Evolutionary conservation across 2,888 invertebrate species (phyloP), one percentile per base, ranked within the genome.

Genomic region (Cosmia pyralina): DNA sequence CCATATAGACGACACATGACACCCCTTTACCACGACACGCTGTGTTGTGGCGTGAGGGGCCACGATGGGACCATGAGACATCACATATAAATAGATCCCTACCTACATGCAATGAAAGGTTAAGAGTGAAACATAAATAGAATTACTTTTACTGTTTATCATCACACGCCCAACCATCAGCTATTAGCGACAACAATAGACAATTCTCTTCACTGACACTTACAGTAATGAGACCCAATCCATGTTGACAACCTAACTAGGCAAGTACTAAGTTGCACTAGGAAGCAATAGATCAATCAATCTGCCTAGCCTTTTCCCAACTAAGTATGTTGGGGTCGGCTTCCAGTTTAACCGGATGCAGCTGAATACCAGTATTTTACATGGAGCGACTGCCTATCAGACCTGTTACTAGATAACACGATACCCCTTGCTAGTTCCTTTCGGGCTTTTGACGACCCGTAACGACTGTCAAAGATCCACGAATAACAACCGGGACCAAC

Each of bases 1-100:
- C 87, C 82, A 84, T 81, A 84, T 78, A 81, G 64, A 48, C 73
- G 78, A 86, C 76, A 83, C 73, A 79, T 69, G 75, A 78, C 66
- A 76, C 75, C 69, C 69, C 59, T 59, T 65, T 55, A 65, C 67
- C 52, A 48, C 53, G 67, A 59, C 34, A 41, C 58, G 38, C 22
- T n/a, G 15, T 41, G 28, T n/a, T 34, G 64, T 70, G 46, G 53
- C 57, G 48, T 63, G 19, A 19, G 48, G 22, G 41, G 60, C 55
- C 57, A 19, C 59, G 69, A 34, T 28, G 57, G 57, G 71, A 65
- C 38, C 53, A 79, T 69, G 52, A 72, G 58, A 58, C 46, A 72
- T 65, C 8, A 46, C 50, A 38, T 53, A 65, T 41, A 77, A 52
- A 66, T 71, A 76, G 52, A 72, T 60, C 28, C 28, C 28, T 28